Conservation (phyloP, 23 tunicate species). For the Trididemnum clinides region DNA sequence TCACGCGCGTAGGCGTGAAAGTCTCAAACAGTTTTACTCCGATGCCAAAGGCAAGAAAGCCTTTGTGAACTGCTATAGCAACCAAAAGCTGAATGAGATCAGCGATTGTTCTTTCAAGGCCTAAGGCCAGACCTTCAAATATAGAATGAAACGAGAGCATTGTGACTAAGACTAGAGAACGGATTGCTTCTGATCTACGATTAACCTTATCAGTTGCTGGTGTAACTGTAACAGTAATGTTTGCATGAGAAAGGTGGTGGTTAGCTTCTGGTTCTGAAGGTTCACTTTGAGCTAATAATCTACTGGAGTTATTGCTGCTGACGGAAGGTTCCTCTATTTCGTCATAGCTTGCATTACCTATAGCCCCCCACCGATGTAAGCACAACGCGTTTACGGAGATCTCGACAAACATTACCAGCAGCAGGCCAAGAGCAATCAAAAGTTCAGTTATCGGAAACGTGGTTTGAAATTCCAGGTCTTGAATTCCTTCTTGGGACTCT, state of each 20-base stretch:
- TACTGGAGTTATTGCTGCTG: background rate
- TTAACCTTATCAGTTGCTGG: background rate
- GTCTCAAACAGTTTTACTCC: conserved; percentile 79
- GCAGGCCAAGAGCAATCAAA: conserved; percentile 51
- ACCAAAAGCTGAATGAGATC: conserved; percentile 55
- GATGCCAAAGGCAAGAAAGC: conserved; percentile 75
- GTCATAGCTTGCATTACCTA: background rate
- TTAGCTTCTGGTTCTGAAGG: too few species aligned
- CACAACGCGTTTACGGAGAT: conserved; percentile 38
- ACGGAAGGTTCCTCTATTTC: background rate
- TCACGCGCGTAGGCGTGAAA: conserved; percentile 4
- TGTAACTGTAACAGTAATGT: background rate
- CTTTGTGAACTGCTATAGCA: conserved; percentile 69
- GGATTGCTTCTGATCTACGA: conserved; percentile 23
- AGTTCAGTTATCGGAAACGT: conserved; percentile 73
- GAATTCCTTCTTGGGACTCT: conserved; percentile 39
- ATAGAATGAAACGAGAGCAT: conserved; percentile 82
- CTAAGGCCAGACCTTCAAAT: conserved; percentile 88
- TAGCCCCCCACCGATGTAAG: background rate
- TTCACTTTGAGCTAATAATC: background rate
- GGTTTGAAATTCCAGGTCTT: background rate
- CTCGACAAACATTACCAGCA: conserved; percentile 81
- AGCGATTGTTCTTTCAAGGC: conserved; percentile 39
- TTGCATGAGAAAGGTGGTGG: background rate
- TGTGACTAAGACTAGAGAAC: conserved; percentile 43